These are phyloP conservation scores for Aviceda subcristata DNA, from an alignment of 2,113 vertebrate species.

Conservation along the genomic window DNA sequence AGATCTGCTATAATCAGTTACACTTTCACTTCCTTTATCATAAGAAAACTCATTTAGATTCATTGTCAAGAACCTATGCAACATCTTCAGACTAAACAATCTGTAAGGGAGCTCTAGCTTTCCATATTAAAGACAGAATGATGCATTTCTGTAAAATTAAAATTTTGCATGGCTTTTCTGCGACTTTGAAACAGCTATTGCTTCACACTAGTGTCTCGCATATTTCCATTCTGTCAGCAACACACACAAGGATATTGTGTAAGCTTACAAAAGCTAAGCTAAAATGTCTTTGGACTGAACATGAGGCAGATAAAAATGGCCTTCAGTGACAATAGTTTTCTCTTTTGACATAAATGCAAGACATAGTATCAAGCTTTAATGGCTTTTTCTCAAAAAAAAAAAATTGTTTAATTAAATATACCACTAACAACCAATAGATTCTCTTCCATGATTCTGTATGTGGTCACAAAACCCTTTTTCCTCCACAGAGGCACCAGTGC, in stretches of 20 bases:
- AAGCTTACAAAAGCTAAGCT: neutral
- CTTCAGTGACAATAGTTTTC: neutral
- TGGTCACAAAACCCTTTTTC: neutral
- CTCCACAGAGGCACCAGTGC: neutral
- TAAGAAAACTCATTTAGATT: neutral
- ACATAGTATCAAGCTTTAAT: neutral
- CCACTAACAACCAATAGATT: neutral
- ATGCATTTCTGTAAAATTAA: neutral
- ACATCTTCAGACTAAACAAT: neutral
- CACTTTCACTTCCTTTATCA: neutral
- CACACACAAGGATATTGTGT: rapidly evolving
- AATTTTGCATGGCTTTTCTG: neutral
- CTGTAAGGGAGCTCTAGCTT: neutral
- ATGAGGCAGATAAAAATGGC: neutral
- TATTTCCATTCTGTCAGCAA: neutral
- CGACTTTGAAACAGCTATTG: neutral
- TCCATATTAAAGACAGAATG: neutral
- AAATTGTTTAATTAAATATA: neutral
- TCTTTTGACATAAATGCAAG: neutral
- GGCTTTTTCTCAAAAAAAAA: neutral
- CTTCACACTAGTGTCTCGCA: neutral
- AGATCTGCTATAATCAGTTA: neutral
- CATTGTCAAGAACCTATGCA: neutral
- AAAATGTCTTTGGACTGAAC: neutral
- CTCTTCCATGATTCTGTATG: neutral